Conservation (phyloP, 2,113 vertebrate genomes). For the Xenotilapia flavipinnis region DNA sequence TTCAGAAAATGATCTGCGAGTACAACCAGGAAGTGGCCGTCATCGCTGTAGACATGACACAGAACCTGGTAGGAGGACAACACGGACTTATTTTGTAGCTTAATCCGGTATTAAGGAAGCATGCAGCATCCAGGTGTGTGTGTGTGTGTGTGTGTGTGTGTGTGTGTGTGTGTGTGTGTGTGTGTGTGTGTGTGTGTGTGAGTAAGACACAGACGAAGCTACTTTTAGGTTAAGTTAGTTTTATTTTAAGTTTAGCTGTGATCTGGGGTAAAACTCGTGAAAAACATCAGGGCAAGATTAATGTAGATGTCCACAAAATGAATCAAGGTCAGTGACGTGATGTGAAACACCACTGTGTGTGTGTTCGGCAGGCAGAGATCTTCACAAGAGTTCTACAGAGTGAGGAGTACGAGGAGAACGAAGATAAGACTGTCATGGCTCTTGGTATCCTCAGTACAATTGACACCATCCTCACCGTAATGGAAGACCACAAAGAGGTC, state of each 20-base stretch:
- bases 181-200: no score
- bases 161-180: fast-evolving
- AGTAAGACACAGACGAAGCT: fast-evolving
- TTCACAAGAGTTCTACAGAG: conserved; percentile 93
- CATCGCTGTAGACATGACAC: conserved; percentile 93
- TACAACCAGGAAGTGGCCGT: conserved; percentile 91
- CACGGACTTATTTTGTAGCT: not conserved
- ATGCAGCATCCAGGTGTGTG: not conserved
- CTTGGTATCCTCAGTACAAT: conserved; percentile 94
- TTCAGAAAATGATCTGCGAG: conserved; percentile 98
- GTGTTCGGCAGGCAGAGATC: conserved; percentile 84
- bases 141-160: fast-evolving
- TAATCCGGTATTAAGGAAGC: not conserved
- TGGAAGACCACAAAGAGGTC: conserved; percentile 93
- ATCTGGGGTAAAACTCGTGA: not conserved
- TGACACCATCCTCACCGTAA: conserved; percentile 92
- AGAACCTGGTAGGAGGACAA: conserved; percentile 81
- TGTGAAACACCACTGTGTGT: not conserved
- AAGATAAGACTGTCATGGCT: conserved; percentile 96
- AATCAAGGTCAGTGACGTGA: no score
- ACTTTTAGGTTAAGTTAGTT: not conserved
- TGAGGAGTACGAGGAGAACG: conserved; percentile 92
- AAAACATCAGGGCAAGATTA: not conserved
- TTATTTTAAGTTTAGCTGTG: not conserved
- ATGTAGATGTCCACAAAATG: no score